Evolutionary conservation across 2,888 invertebrate species (phyloP).

Genomic region (Arge pagana): DNA sequence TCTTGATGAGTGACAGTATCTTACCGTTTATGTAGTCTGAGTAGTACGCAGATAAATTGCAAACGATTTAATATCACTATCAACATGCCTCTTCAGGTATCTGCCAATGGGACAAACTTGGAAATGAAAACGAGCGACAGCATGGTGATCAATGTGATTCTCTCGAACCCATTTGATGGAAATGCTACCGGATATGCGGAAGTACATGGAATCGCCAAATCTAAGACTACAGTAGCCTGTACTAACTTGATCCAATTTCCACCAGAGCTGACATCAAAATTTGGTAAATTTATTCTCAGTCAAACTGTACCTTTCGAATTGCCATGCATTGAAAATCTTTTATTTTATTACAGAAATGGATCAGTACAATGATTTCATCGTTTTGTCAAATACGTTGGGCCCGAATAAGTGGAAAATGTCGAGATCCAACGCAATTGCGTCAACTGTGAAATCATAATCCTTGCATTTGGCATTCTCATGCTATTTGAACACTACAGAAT

Average conservation of each 20-base stretch:
- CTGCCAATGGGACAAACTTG: slow-evolving; percentile 40
- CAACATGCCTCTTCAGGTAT: too few relatives aligned
- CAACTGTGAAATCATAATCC: neutral
- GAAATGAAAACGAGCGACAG: slow-evolving; percentile 48
- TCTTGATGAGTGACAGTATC: too few relatives aligned
- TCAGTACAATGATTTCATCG: slow-evolving; percentile 39
- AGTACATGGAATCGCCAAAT: slow-evolving; percentile 44
- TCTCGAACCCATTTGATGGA: slow-evolving; percentile 41
- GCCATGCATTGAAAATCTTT: neutral
- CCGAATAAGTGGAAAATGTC: slow-evolving; percentile 34
- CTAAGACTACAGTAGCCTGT: slow-evolving; percentile 46
- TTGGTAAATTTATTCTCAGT: slow-evolving; percentile 44
- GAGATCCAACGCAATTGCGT: slow-evolving; percentile 16
- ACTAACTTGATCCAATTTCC: slow-evolving; percentile 39
- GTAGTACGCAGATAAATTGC: neutral
- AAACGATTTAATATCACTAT: slow-evolving; percentile 19
- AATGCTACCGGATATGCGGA: slow-evolving; percentile 44
- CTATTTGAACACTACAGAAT: too few relatives aligned
- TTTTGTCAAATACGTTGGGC: slow-evolving; percentile 33
- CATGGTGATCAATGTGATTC: slow-evolving; percentile 43
- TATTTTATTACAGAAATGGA: slow-evolving; percentile 33
- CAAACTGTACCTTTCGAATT: neutral
- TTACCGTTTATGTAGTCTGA: neutral
- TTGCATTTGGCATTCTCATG: too few relatives aligned
- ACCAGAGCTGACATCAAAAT: slow-evolving; percentile 34